Evolutionary conservation across 1,140 invertebrate genomes (phyloP), one percentile per base, ranked within the genome.

Genomic region (Eufriesea mexicana): DNA sequence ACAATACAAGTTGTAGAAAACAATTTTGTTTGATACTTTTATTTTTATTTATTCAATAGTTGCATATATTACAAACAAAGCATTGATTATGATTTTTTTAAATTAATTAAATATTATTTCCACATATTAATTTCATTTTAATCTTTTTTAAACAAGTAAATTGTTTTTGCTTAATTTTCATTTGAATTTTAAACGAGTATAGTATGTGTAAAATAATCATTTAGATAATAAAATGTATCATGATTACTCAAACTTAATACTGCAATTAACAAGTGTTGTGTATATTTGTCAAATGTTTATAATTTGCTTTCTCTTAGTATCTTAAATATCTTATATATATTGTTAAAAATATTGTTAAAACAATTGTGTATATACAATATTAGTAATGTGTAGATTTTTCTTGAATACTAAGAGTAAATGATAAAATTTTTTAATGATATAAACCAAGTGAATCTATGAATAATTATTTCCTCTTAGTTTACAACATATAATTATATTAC

Each of bases 61-160:
- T 83, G 78, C 83, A 79, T 89, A 90, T 88, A 68, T 86, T 90
- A 90, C 89, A 90, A 90, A 90, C 86, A 90, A 90, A 90, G 82
- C 88, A 86, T 83, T 74, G 71, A 87, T 74, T 86, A 87, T 87
- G 83, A 83, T 35, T 35, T 35, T 35, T 35, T 35, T 35, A 2
- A 35, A 35, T 35, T 35, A 84, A 70, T 67, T 72, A 72, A 66
- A 54, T 85, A 75, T 77, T 79, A 18, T 23, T 75, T 59, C n/a
- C 6, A n/a, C 61, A 35, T 51, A 72, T 67, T 62, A 74, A 72
- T 54, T 74, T 55, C 68, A 75, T 25, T 28, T 62, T 28, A 84
- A 35, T 83, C 45, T 23, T 62, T 67, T 68, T 25, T 23, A 66
- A 80, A 49, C 57, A 59, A 67, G 18, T 62, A 10, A 8, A 35